Evolutionary conservation across 2,888 invertebrate species (phyloP).

Genomic region (Heteropelma amictum): DNA sequence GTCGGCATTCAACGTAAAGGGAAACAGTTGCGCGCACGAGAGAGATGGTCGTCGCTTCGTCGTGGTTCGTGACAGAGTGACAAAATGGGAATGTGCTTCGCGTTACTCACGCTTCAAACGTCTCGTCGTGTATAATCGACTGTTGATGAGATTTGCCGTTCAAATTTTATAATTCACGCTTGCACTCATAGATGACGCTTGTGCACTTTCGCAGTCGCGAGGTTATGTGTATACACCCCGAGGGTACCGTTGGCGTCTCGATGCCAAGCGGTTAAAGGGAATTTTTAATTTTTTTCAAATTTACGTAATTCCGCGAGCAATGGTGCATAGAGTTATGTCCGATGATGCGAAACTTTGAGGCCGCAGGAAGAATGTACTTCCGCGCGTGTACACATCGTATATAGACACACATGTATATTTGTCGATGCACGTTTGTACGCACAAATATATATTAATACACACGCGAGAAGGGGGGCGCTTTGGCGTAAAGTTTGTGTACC

Average conservation of each 20-base stretch:
- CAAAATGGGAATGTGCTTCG: no score
- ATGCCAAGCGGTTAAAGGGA: no score
- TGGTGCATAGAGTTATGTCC: background rate
- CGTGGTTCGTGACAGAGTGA: no score
- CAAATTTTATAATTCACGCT: background rate
- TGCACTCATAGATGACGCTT: constrained; percentile 13
- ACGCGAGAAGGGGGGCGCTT: constrained; percentile 19
- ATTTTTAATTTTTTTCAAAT: background rate
- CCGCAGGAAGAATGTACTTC: constrained; percentile 1
- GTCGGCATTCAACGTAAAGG: background rate
- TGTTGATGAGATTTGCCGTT: background rate
- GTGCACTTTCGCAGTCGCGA: constrained; percentile 22
- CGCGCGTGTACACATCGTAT: no score
- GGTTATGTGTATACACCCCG: no score
- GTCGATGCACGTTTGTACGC: background rate
- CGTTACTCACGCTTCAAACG: background rate
- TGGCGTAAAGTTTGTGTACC: constrained; percentile 59
- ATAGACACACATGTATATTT: background rate
- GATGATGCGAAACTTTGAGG: constrained; percentile 7
- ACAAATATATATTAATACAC: background rate
- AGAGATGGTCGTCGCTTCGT: no score
- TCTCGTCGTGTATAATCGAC: no score
- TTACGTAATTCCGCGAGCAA: background rate
- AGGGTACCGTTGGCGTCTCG: no score
- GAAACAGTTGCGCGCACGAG: background rate